These are phyloP conservation scores for Lochmaea crataegi DNA, from an alignment of 2,888 invertebrate species.

Conservation along the genomic window DNA sequence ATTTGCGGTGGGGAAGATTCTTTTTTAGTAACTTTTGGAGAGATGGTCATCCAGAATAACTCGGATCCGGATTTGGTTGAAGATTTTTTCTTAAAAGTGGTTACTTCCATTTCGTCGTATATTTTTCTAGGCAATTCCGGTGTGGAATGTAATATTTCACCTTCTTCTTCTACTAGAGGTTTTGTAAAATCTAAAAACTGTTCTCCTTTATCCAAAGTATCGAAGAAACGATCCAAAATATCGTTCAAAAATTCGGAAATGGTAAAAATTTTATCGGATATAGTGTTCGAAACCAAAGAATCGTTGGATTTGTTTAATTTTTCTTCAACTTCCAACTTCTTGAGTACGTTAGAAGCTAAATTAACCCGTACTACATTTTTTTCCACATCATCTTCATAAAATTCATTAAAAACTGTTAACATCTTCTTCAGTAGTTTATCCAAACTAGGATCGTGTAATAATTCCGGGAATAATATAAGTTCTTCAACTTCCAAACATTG, in stretches of 20 bases:
- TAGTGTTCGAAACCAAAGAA: conserved; percentile 43
- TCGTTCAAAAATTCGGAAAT: conserved; percentile 61
- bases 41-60: conserved; percentile 60
- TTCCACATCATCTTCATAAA: conserved; percentile 53
- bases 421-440: conserved; percentile 54
- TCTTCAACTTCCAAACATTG: conserved; percentile 59
- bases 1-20: conserved; percentile 28
- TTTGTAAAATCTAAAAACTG: conserved; percentile 44
- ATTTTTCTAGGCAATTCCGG: conserved; percentile 38
- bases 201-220: conserved; percentile 34
- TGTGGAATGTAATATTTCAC: conserved; percentile 47
- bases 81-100: conserved; percentile 54
- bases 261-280: conserved; percentile 59
- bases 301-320: conserved; percentile 44
- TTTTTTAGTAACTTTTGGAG: conserved; percentile 40
- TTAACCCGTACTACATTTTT: conserved; percentile 55
- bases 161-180: conserved; percentile 36
- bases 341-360: conserved; percentile 51
- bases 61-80: conserved; percentile 54
- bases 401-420: conserved; percentile 51
- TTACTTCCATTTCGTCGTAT: conserved; percentile 42
- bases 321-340: conserved; percentile 52
- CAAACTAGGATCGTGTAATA: conserved; percentile 55
- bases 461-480: conserved; percentile 60
- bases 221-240: conserved; percentile 60